Conservation (phyloP, 2,797 vertebrate species). For the Enteromius anoplus region DNA sequence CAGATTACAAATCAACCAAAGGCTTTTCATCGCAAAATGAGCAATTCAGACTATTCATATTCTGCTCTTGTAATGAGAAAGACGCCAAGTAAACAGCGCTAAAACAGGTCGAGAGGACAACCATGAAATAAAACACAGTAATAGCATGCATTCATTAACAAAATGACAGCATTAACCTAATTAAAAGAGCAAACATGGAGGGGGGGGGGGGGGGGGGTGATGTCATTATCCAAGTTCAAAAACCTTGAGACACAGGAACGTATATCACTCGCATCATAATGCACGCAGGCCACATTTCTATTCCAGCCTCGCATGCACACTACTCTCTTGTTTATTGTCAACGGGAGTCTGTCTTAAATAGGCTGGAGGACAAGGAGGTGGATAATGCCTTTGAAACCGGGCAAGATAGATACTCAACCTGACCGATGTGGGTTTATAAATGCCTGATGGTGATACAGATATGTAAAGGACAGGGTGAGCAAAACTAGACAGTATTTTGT, state of each 20-base stretch:
- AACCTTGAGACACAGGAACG: neutral
- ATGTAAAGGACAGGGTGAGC: neutral
- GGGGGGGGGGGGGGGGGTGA: neutral
- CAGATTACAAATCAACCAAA: conserved; percentile 37
- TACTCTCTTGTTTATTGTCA: conserved; percentile 4
- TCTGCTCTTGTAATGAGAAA: conserved; percentile 13
- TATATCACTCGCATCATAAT: neutral
- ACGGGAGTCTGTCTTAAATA: neutral
- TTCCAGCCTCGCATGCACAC: conserved; percentile 1
- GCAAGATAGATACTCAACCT: neutral
- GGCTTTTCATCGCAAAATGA: neutral
- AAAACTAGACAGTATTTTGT: neutral
- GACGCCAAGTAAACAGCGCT: neutral
- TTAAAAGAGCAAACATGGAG: neutral
- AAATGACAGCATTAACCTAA: conserved; percentile 21
- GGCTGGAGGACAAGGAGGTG: neutral
- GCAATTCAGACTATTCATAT: conserved; percentile 22
- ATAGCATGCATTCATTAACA: conserved; percentile 19
- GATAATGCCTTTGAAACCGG: neutral
- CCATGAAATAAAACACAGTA: neutral
- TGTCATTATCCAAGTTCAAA: conserved; percentile 7
- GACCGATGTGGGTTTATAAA: neutral
- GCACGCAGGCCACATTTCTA: neutral
- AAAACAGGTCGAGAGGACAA: conserved; percentile 19
- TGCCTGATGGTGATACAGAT: neutral